Base-by-base conservation (phyloP, 2,797 vertebrate species). In the Sylvilagus floridanus region DNA sequence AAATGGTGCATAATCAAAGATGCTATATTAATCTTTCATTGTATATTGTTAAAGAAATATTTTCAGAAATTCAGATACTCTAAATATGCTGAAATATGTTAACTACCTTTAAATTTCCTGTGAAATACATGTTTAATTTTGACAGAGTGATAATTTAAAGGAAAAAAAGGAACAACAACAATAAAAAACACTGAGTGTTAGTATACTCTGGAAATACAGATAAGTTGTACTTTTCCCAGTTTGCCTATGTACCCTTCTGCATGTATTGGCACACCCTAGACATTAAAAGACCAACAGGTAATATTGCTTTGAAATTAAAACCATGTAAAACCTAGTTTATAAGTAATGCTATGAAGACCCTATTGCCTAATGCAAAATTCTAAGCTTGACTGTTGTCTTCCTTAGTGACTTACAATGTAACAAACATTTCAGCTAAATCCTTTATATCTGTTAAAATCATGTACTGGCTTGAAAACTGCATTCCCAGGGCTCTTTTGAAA, bases 71-170 rank as follows among this genome's bases (percentile, higher is more conserved):
- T 84, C 84, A 94, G 32, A 92, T 10, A 96, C 68, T 63, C 60
- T 95, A 89, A 94, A 93, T 95, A 92, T 9, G 37, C 52, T 84
- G 37, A 96, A 94, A 73, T 93, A 88, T 72, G 87, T 97, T 96
- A 96, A 52, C 90, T 97, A 79, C 35, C 13, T 77, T 96, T 88
- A 92, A 14, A 81, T 94, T 97, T 98, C 89, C 42, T 95, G 52
- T 63, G 89, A 97, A 95, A 93, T 93, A 73, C 93, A 50, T 17
- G 86, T 95, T 97, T 96, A 97, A 97, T 97, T 95, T 62, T 95
- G 84, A 90, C 73, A 96, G 54, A 22, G 47, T 54, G 63, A 24
- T 95, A 95, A 85, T 93, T 88, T 10, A 47, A 2, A 69, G 30
- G 17, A 14, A 42, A 28, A 47, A 42, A 16, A 84, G 17, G 19